phyloP scores from a whole-genome alignment of 2,888 invertebrate genomes.

The Acanthosoma haemorrhoidale region DNA sequence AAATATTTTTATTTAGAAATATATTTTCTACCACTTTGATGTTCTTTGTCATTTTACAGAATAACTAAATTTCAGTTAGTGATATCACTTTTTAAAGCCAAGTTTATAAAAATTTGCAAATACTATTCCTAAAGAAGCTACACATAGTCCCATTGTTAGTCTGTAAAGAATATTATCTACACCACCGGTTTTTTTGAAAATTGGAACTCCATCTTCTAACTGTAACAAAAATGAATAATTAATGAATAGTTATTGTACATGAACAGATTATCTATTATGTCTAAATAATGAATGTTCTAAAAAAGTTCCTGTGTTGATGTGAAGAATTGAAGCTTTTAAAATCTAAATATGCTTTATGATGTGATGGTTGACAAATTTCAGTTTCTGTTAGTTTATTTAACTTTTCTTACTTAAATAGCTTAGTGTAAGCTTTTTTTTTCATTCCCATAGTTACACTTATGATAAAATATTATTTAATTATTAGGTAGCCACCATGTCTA shows the following conservation, averaged over 20 bases:
- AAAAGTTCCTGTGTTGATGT: neutral
- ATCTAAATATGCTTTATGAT: no score
- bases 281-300: no score
- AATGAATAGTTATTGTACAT: neutral
- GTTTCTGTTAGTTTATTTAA: no score
- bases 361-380: no score
- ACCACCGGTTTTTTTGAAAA: constrained; percentile 31
- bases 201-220: constrained; percentile 28
- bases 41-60: neutral
- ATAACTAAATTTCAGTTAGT: neutral
- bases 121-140: constrained; percentile 20
- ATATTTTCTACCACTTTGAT: neutral
- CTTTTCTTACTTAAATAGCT: no score
- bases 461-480: no score
- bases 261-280: neutral
- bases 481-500: no score
- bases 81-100: neutral
- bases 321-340: neutral
- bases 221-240: neutral
- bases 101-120: neutral
- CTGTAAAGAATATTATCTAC: constrained; percentile 28
- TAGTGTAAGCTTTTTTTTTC: no score
- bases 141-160: constrained; percentile 30
- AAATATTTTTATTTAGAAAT: neutral
- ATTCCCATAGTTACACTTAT: no score